Base-by-base conservation (phyloP, 2,797 vertebrate genomes). In the Toxotes lorentzi region DNA sequence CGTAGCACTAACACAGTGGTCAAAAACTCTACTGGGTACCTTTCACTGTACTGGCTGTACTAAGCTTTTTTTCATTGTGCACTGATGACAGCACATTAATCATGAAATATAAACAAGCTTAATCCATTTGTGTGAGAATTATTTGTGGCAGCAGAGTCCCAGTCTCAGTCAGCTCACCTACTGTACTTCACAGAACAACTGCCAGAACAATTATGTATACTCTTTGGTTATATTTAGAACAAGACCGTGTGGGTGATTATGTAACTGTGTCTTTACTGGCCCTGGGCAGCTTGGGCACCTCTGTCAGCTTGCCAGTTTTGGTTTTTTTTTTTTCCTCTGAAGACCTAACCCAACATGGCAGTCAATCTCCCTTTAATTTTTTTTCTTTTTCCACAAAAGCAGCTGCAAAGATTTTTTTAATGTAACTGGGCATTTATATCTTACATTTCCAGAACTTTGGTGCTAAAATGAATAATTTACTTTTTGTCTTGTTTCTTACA, bases 171-270 rank as follows among this genome's bases (percentile, higher is more conserved):
- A 79, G 48, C 12, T 82, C 48, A 32, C 60, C 61, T 77, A 70
- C 68, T 87, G 62, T 78, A 76, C 62, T 68, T 70, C 30, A 64
- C 27, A 63, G 48, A 84, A 84, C 84, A 85, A 83, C 76, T 74
- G 60, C 40, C 71, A 65, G 58, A 56, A 65, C 66, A 74, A 68
- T 82, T 62, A 60, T 43, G 65, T 66, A 63, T 51, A 61, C 45
- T 78, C 66, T 79, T 50, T 70, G 62, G 84, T 68, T 93, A 89
- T 86, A 89, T 92, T 93, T 92, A 87, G 91, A 86, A 67, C 71
- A 47, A 65, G 60, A 21, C 77, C 75, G 77, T 78, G 67, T 62
- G 38, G 53, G 12, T 66, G 51, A 88, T 91, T 86, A 91, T 89
- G 78, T 92, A 89, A 93, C 72, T 19, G 47, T 77, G 77, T 86